Percentiles rank a stretch among this genome's conserved stretches.
Evolutionary conservation across 2,797 vertebrate genomes (phyloP).

Genomic region (Poeciliopsis gracilis): DNA sequence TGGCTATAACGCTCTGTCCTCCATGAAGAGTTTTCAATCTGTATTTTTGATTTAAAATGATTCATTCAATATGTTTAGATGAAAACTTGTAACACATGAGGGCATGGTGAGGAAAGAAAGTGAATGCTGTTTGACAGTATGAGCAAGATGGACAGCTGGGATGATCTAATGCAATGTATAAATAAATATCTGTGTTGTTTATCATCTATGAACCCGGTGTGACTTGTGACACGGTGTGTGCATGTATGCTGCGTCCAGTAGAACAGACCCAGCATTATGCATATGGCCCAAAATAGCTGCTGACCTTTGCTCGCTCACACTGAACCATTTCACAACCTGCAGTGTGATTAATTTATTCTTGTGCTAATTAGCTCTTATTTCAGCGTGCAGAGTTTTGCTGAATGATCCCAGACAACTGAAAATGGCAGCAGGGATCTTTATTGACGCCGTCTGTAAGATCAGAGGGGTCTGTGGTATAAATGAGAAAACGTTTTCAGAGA

Average conservation of each 20-base stretch:
- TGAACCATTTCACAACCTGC: slow-evolving; percentile 65
- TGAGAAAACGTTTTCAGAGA: slow-evolving; percentile 54
- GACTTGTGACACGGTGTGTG: slow-evolving; percentile 30
- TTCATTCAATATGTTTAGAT: not conserved
- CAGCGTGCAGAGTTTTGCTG: slow-evolving; percentile 31
- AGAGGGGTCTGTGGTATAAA: slow-evolving; percentile 51
- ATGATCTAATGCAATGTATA: slow-evolving; percentile 19
- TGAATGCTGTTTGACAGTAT: not conserved
- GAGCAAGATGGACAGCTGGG: slow-evolving; percentile 16
- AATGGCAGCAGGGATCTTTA: slow-evolving; percentile 7
- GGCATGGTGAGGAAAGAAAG: not conserved
- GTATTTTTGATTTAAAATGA: not conserved
- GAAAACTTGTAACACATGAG: not conserved
- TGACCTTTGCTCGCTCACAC: slow-evolving; percentile 69
- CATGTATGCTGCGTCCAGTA: slow-evolving; percentile 30
- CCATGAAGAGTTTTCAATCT: not conserved
- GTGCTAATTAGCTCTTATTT: slow-evolving; percentile 48
- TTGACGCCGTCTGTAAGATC: slow-evolving; percentile 37
- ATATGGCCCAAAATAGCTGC: slow-evolving; percentile 61
- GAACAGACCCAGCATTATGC: slow-evolving; percentile 55
- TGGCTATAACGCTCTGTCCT: not conserved
- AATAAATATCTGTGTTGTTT: slow-evolving; percentile 38
- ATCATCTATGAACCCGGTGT: slow-evolving; percentile 22
- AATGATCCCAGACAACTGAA: slow-evolving; percentile 26
- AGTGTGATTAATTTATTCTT: slow-evolving; percentile 53